Evolutionary conservation across 2,888 invertebrate species (phyloP).

Genomic region (Petrolisthes cinctipes): DNA sequence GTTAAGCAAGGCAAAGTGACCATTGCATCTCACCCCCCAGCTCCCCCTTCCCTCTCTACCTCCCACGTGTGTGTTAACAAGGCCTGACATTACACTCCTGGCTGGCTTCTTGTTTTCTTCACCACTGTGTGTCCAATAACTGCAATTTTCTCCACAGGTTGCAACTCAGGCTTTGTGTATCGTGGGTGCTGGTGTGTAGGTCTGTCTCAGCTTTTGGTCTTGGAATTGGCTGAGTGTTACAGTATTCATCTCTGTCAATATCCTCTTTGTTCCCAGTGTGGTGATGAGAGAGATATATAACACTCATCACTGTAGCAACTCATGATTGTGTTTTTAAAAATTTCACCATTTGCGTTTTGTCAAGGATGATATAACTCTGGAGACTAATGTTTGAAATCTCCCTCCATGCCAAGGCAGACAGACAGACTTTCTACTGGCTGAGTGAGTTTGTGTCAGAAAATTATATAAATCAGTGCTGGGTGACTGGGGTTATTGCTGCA

Average conservation of each 20-base stretch:
- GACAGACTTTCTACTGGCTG: background rate
- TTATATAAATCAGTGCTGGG: slow-evolving; percentile 47
- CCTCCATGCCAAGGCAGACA: background rate
- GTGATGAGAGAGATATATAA: background rate
- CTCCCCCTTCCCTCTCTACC: background rate
- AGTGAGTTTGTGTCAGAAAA: background rate
- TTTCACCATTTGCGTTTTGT: background rate
- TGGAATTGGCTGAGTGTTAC: background rate
- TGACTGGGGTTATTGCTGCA: slow-evolving; percentile 49
- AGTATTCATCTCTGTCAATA: background rate
- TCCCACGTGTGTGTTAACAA: background rate
- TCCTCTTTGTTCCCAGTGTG: background rate
- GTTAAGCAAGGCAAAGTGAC: background rate
- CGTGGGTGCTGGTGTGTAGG: background rate
- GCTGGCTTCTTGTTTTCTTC: background rate
- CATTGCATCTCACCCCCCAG: background rate
- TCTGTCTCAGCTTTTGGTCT: background rate
- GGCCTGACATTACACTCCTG: background rate
- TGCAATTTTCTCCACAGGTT: background rate
- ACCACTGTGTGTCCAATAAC: background rate
- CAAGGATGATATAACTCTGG: background rate
- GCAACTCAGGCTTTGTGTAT: background rate
- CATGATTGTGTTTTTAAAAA: background rate
- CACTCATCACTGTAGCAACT: background rate
- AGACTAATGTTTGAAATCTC: background rate